phyloP scores from a whole-genome alignment of 2,113 vertebrate species.

The Salvelinus namaycush region DNA sequence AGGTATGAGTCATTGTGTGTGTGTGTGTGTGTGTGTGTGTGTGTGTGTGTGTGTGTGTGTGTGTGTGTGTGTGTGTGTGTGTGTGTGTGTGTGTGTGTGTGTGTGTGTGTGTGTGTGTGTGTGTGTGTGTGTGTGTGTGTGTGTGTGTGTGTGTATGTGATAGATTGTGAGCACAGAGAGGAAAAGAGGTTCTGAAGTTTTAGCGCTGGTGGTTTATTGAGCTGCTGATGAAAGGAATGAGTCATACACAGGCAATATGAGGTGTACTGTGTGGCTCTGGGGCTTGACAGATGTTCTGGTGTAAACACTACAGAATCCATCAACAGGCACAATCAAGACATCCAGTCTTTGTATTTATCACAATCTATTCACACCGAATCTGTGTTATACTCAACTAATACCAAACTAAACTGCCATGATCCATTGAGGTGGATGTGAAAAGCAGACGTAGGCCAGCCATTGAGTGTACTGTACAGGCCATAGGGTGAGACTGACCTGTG shows the following conservation, averaged over 20 bases:
- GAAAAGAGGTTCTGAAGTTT: neutral
- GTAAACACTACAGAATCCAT: neutral
- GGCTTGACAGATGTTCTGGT: neutral
- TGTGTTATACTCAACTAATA: neutral
- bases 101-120: neutral
- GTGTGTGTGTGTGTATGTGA: neutral
- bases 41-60: neutral
- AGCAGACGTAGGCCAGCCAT: neutral
- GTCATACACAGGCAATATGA: neutral
- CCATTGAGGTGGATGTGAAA: neutral
- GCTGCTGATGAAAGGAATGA: neutral
- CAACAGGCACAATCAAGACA: neutral
- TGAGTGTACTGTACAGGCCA: neutral
- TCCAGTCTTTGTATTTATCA: neutral
- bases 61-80: neutral
- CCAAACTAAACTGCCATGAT: neutral
- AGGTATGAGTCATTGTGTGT: neutral
- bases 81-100: neutral
- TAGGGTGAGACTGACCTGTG: conserved; percentile 79
- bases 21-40: neutral
- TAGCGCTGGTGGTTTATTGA: neutral
- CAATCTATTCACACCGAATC: neutral
- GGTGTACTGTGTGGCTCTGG: neutral
- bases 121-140: neutral
- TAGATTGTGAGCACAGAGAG: neutral